These are phyloP conservation scores for Trichonephila inaurata DNA, from an alignment of 1,140 invertebrate genomes.

Conservation along the genomic window DNA sequence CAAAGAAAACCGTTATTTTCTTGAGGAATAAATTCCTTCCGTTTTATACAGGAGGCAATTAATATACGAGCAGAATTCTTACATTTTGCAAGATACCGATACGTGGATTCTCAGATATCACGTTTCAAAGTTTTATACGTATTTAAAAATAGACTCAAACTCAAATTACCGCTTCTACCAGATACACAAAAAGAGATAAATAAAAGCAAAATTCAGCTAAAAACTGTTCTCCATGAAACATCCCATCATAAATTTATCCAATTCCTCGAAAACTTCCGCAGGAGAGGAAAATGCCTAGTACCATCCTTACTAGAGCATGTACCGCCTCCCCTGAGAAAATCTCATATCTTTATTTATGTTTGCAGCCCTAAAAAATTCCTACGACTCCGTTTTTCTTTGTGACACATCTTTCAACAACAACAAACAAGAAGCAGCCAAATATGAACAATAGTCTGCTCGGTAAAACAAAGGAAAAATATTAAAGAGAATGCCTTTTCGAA, in stretches of 20 bases:
- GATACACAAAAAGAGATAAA: not conserved
- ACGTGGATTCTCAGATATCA: too few relatives aligned
- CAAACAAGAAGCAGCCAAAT: constrained; percentile 18
- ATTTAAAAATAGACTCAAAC: not conserved
- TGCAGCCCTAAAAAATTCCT: not conserved
- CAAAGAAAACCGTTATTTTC: too few relatives aligned
- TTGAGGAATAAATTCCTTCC: too few relatives aligned
- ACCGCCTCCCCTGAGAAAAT: constrained; percentile 5
- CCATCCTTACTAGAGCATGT: not conserved
- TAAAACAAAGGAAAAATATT: not conserved
- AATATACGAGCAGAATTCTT: too few relatives aligned
- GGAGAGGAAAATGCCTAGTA: not conserved
- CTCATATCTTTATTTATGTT: constrained; percentile 32
- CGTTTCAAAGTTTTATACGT: too few relatives aligned
- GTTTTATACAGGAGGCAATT: too few relatives aligned
- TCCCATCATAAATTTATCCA: constrained; percentile 16
- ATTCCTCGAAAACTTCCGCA: not conserved
- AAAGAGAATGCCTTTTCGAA: constrained; percentile 16
- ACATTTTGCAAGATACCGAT: too few relatives aligned
- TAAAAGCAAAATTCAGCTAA: not conserved
- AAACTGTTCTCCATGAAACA: not conserved
- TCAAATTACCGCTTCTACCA: not conserved
- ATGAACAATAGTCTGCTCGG: not conserved
- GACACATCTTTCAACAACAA: constrained; percentile 19
- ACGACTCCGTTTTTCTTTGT: constrained; percentile 34